These are phyloP conservation scores for Strigamia maritima DNA, from an alignment of 2,888 invertebrate species.

Conservation along the genomic window DNA sequence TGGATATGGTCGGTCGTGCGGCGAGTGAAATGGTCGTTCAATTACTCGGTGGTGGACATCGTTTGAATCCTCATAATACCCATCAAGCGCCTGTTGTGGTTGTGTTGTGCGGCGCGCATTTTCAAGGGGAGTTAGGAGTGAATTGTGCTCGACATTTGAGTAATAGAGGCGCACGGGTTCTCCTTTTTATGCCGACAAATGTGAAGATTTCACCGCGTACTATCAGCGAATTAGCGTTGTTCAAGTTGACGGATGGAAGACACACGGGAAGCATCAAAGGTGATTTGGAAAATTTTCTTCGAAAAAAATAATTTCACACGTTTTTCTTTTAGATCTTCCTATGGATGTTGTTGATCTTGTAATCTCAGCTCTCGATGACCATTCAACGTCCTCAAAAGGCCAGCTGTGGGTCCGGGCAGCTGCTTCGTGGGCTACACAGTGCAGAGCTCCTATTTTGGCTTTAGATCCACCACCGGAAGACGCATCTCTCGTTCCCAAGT, in stretches of 20 bases:
- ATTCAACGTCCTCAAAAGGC: constrained; percentile 45
- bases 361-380: constrained; percentile 51
- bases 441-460: constrained; percentile 69
- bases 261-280: constrained; percentile 49
- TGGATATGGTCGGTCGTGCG: constrained; percentile 76
- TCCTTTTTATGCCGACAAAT: constrained; percentile 59
- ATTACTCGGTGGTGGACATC: constrained; percentile 75
- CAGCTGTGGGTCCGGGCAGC: constrained; percentile 56
- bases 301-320: not conserved
- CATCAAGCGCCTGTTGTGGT: constrained; percentile 83
- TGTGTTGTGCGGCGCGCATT: constrained; percentile 68
- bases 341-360: constrained; percentile 47
- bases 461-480: constrained; percentile 72
- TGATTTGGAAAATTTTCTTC: too few species aligned
- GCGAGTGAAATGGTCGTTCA: constrained; percentile 79
- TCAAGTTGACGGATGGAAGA: constrained; percentile 60
- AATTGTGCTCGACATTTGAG: constrained; percentile 75
- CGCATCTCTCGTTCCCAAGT: constrained; percentile 55
- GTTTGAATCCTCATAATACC: constrained; percentile 78
- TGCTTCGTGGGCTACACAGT: constrained; percentile 67
- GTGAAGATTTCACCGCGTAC: constrained; percentile 49
- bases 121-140: constrained; percentile 64
- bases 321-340: constrained; percentile 41
- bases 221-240: constrained; percentile 65
- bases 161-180: constrained; percentile 73